phyloP scores from a whole-genome alignment of 1,140 invertebrate genomes.

The Caenorhabditis latens region DNA sequence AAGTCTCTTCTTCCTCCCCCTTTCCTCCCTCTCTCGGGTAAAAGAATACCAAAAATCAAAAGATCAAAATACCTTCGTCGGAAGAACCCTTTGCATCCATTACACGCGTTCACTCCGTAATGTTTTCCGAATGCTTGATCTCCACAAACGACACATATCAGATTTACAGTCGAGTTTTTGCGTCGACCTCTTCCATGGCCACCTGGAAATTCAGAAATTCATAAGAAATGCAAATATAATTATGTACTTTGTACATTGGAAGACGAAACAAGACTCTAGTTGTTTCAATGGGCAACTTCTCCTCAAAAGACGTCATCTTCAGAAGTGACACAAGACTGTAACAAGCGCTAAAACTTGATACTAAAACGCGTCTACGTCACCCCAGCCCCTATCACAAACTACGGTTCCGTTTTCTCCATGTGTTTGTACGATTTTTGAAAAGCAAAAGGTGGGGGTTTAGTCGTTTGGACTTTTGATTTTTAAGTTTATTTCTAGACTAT shows the following conservation, averaged over 20 bases:
- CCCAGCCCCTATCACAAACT: background rate
- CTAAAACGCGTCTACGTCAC: too few relatives aligned
- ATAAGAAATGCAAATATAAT: background rate
- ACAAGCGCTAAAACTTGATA: too few relatives aligned
- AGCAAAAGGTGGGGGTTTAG: background rate
- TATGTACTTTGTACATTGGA: background rate
- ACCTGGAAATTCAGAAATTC: background rate
- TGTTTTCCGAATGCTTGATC: slow-evolving; percentile 64
- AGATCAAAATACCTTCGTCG: slow-evolving; percentile 54
- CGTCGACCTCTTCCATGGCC: slow-evolving; percentile 41
- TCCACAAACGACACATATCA: slow-evolving; percentile 57
- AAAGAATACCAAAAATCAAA: slow-evolving; percentile 27
- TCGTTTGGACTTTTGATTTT: slow-evolving; percentile 39
- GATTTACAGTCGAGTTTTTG: slow-evolving; percentile 50
- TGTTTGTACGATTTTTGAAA: background rate
- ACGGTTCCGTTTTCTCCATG: background rate
- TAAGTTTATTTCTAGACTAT: background rate
- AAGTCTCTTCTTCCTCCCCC: background rate
- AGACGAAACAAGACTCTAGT: background rate
- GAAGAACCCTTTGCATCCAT: slow-evolving; percentile 68
- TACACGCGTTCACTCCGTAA: slow-evolving; percentile 62
- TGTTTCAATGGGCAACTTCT: background rate
- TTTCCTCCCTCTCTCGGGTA: background rate
- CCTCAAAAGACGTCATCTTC: background rate
- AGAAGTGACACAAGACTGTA: too few relatives aligned